phyloP scores from a whole-genome alignment of 2,888 invertebrate genomes.

The Nebria brevicollis region DNA sequence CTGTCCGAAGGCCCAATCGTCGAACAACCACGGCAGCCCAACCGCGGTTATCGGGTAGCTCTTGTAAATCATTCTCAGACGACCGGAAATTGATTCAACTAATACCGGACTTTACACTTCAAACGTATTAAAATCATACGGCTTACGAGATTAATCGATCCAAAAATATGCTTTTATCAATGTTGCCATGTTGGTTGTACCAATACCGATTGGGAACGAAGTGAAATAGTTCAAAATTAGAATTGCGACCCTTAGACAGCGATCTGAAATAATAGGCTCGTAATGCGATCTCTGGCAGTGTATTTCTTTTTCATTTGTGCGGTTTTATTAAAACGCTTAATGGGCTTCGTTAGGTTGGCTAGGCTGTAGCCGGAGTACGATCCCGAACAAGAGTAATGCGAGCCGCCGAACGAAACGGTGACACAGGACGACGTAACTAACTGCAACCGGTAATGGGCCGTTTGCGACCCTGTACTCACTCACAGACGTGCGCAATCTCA shows the following conservation, averaged over 20 bases:
- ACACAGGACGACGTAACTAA: slow-evolving; percentile 19
- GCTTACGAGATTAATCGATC: neutral
- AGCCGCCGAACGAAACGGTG: slow-evolving; percentile 13
- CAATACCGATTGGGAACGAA: neutral
- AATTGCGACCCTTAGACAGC: neutral
- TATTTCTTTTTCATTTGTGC: neutral
- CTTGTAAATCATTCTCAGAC: slow-evolving; percentile 1
- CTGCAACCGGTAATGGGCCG: slow-evolving; percentile 18
- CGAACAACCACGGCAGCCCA: neutral
- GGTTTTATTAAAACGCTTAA: neutral
- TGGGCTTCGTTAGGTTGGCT: neutral
- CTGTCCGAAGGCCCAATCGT: neutral
- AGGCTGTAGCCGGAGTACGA: neutral
- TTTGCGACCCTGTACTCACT: slow-evolving; percentile 15
- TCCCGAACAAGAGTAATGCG: slow-evolving; percentile 16
- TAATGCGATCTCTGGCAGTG: neutral
- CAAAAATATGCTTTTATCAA: neutral
- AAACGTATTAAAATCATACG: neutral
- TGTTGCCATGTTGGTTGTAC: neutral
- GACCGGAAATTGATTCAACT: slow-evolving; percentile 1
- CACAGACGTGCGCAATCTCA: slow-evolving; percentile 4
- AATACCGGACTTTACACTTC: neutral
- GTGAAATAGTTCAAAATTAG: neutral
- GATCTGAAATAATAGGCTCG: neutral
- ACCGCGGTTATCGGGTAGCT: neutral